Conservation (phyloP, 2,888 invertebrate genomes). For the Perithous albicinctus region DNA sequence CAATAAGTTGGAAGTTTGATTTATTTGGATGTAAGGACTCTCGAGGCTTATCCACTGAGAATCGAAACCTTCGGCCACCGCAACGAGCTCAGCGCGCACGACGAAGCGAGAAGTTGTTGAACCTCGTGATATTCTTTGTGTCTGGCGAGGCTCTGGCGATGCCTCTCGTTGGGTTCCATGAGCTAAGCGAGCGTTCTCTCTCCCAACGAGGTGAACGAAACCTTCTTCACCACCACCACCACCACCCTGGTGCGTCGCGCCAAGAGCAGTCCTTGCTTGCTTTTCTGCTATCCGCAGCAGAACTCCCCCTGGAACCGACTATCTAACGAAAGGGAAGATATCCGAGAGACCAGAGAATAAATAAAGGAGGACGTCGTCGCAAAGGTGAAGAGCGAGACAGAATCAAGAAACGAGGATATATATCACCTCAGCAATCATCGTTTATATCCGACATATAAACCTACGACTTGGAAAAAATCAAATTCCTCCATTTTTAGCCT, state of each 20-base stretch:
- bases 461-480: too few relatives aligned
- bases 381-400: not conserved
- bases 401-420: not conserved
- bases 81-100: conserved; percentile 10
- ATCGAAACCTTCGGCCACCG: conserved; percentile 16
- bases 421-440: not conserved
- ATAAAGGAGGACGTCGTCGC: not conserved
- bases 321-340: conserved; percentile 11
- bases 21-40: not conserved
- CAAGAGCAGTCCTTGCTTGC: conserved; percentile 8
- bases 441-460: not conserved
- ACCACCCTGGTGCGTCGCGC: conserved; percentile 11
- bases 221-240: conserved; percentile 26
- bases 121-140: conserved; percentile 54
- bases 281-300: conserved; percentile 14
- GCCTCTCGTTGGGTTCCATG: conserved; percentile 28
- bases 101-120: conserved; percentile 45
- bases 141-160: conserved; percentile 38
- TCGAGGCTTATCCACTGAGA: conserved; percentile 16
- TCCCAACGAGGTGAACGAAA: conserved; percentile 55
- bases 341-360: not conserved
- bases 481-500: too few relatives aligned
- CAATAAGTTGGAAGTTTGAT: not conserved
- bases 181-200: conserved; percentile 22
- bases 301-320: conserved; percentile 2